phyloP scores from a whole-genome alignment of 1,140 invertebrate species.

The Nasonia longicornis region DNA sequence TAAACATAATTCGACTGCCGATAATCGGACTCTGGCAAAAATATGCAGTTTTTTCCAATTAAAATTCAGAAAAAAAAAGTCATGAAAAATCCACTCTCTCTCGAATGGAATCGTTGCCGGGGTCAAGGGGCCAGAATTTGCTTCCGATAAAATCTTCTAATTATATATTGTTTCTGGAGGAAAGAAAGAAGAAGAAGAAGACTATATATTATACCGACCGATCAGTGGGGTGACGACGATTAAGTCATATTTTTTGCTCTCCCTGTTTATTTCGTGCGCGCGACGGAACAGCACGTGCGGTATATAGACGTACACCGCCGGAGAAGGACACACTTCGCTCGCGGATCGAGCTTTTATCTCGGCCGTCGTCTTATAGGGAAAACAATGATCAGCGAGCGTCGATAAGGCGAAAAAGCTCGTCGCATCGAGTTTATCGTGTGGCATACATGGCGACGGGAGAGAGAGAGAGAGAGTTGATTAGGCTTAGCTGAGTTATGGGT shows the following conservation, averaged over 20 bases:
- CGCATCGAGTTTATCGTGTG: neutral
- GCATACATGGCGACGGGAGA: neutral
- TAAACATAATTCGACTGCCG: neutral
- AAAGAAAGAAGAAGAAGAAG: neutral
- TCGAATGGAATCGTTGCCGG: neutral
- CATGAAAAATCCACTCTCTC: neutral
- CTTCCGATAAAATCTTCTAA: conserved; percentile 15
- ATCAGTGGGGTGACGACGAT: neutral
- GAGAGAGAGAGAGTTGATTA: neutral
- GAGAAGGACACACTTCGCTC: conserved; percentile 25
- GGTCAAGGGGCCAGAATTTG: conserved; percentile 4
- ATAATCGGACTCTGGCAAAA: neutral
- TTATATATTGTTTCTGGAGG: conserved; percentile 25
- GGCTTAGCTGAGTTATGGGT: conserved; percentile 16
- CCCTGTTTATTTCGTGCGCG: conserved; percentile 16
- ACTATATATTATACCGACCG: no score
- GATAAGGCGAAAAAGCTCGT: conserved; percentile 9
- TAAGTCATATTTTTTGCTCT: conserved; percentile 15
- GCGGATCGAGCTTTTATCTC: conserved; percentile 26
- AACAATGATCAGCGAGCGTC: conserved; percentile 12
- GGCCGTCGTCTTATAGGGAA: neutral
- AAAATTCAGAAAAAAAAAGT: neutral
- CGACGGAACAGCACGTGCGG: neutral
- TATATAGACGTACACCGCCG: neutral
- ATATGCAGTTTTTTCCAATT: neutral